These are phyloP conservation scores for Marronus borbonicus DNA, from an alignment of 2,888 invertebrate species.

Conservation along the genomic window DNA sequence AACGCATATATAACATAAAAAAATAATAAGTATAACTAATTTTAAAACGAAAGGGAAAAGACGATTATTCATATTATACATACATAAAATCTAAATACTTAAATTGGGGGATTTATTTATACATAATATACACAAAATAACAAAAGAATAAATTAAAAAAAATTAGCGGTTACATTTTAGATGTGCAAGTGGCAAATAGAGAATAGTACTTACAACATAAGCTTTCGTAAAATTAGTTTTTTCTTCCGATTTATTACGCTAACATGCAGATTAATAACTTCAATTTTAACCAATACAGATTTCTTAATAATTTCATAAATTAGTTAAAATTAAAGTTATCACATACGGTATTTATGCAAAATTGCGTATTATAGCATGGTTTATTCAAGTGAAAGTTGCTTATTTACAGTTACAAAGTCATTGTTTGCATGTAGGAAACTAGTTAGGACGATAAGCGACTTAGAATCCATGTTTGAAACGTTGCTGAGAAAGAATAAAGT, in stretches of 20 bases:
- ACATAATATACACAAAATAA: constrained; percentile 30
- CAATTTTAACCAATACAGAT: no score
- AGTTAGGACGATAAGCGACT: constrained; percentile 28
- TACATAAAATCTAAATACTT: not conserved
- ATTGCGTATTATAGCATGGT: no score
- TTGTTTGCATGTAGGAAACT: constrained; percentile 23
- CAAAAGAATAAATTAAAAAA: constrained; percentile 31
- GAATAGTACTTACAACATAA: no score
- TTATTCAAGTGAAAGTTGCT: not conserved
- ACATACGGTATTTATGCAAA: no score
- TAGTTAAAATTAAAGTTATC: no score
- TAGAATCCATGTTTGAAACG: constrained; percentile 34
- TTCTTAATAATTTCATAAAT: no score
- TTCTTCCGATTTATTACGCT: no score
- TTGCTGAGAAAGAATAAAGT: constrained; percentile 46
- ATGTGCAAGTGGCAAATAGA: no score
- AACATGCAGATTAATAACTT: no score
- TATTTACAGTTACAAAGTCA: not conserved
- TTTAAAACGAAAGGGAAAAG: constrained; percentile 19
- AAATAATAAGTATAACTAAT: constrained; percentile 34
- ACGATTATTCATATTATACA: constrained; percentile 24
- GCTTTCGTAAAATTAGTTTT: no score
- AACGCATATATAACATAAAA: constrained; percentile 25
- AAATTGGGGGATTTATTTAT: constrained; percentile 21
- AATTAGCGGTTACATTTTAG: not conserved